A percentile compares a stretch with the other conserved stretches of the same genome.
Evolutionary conservation across 2,797 vertebrate genomes (phyloP).

Genomic region (Halcyon chelicuti): DNA sequence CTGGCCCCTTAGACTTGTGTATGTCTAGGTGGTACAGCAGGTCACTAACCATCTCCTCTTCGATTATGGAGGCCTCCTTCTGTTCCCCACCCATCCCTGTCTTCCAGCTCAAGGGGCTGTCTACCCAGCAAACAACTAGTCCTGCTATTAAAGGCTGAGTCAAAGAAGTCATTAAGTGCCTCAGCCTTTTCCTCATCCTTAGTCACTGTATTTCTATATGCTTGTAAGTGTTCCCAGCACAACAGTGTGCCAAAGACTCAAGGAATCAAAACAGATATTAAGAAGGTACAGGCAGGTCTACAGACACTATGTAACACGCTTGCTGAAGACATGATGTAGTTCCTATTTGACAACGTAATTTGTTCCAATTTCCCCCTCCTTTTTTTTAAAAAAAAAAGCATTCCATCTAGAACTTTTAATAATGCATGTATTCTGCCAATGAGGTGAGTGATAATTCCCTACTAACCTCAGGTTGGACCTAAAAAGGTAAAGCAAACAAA

Average conservation of each 20-base stretch:
- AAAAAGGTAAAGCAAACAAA: not conserved
- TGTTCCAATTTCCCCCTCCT: not conserved
- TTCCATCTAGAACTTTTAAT: not conserved
- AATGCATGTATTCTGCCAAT: not conserved
- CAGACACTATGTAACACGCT: not conserved
- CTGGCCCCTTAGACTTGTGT: no score
- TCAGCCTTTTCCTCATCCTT: no score
- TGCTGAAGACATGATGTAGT: not conserved
- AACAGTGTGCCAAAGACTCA: not conserved
- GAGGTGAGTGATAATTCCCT: not conserved
- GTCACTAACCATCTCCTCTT: no score
- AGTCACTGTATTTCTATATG: not conserved
- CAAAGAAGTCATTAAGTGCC: no score
- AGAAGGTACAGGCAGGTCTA: not conserved
- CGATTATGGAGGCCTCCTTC: no score
- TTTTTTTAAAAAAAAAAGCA: not conserved
- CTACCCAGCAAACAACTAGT: no score
- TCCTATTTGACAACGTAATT: not conserved
- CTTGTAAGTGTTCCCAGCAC: not conserved
- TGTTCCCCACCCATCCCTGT: no score
- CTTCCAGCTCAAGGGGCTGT: no score
- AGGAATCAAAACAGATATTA: not conserved
- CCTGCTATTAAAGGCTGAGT: no score
- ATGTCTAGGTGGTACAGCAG: no score
- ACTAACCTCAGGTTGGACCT: conserved; percentile 4